Base-by-base conservation (phyloP, 2,888 invertebrate species). In the Pharmacophagus antenor region DNA sequence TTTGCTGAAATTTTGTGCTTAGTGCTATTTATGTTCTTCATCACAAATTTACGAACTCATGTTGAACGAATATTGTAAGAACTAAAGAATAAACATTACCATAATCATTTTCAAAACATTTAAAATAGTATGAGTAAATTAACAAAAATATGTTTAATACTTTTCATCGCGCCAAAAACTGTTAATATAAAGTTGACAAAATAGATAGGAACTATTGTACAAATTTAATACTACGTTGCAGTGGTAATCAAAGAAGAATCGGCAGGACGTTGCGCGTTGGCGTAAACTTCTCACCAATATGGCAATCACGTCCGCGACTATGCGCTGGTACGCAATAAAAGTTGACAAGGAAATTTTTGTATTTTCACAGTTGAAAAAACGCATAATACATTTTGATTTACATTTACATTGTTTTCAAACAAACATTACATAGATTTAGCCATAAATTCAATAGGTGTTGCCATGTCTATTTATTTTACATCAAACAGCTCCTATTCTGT, bases 231-330 rank as follows among this genome's bases (percentile, higher is more conserved):
- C 49, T 60, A 59, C 61, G 70, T 69, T 62, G 63, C 58, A 55
- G 48, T 59, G 57, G 62, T 69, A 63, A 71, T 74, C 71, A 69
- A 64, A 70, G 64, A 72, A 73, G 75, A 71, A 72, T 76, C 70
- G 71, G 63, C 71, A 73, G 70, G 71, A 70, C 65, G 65, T 62
- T 65, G 64, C 67, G 72, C 69, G 74, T 71, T 67, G 71, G 71
- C 70, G 72, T 69, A 63, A 67, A 64, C 67, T 62, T 67, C 56
- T 62, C 61, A 65, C 69, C 61, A 68, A 67, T 71, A 73, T 70
- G 68, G 69, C 59, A 65, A 69, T 72, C 72, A 72, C 72, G 71
- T 72, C 65, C 65, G 63, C 65, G 57, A 63, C 55, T 53, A 61
- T 56, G 51, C 60, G 63, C 31, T 47, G 37, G 53, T 62, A 60